Base-by-base conservation (phyloP, 2,888 invertebrate species). In the Drosophila anceps region DNA sequence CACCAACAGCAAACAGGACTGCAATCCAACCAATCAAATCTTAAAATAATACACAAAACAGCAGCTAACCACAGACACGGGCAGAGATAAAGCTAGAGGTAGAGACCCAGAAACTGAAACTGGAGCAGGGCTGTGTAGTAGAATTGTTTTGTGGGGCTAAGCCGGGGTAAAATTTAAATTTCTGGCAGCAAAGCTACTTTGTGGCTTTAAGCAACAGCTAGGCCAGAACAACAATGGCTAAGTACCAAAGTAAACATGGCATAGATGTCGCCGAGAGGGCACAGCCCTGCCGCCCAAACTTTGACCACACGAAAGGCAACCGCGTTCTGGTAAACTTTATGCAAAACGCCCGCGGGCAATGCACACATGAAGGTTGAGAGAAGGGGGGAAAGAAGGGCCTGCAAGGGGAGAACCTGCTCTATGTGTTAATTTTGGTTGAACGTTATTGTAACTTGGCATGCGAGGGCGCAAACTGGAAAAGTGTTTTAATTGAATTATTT, bases 401-500 rank as follows among this genome's bases (percentile, higher is more conserved):
- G 10, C 5, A 15, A 33, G 13, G 51, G 44, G 41, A 18, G 29
- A 29, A 20, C 60, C 37, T 41, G 60, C 53, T 80, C 73, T 82
- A 79, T 81, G 84, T 90, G 88, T 90, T 91, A 90, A 88, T 88
- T 88, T 82, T 81, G 90, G 90, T 88, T 85, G 79, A 81, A 55
- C 88, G 88, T 91, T 92, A 91, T 91, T 92, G 92, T 88, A 82
- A 89, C 86, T 90, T 92, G 88, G 83, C 91, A 91, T 92, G 90
- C 91, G 69, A 79, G 72, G 85, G 76, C 66, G 63, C 66, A 63
- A 85, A 85, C 74, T 90, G 90, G 79, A 87, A 91, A 91, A 92
- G 92, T 91, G 91, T 92, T 91, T 92, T 91, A 91, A 91, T 91
- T 91, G 92, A 92, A 91, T 91, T 92, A 91, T 92, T 91, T 91